Base-by-base conservation (phyloP, 1,140 invertebrate species). In the Pogonognathellus flavescens region DNA sequence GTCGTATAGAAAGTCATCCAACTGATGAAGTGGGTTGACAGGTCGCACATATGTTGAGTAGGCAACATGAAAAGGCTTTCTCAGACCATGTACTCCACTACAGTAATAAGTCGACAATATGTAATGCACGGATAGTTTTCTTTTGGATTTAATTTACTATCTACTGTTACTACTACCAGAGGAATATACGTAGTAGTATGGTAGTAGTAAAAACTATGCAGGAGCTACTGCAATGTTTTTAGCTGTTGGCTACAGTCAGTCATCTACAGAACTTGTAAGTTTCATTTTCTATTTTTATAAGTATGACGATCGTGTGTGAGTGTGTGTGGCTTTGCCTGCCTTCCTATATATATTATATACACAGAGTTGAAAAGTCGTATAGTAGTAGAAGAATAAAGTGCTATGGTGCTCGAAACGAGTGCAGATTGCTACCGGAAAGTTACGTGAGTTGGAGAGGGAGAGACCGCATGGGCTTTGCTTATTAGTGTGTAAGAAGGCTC, bases 61-160 rank as follows among this genome's bases (percentile, higher is more conserved):
- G 82, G 82, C 49, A 83, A 83, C 82, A 83, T 72, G 82, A 72
- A 83, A 83, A 83, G 57, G 57, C 82, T 83, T 83, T 83, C 60
- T 83, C 59, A 50, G 31, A 76, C 25, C 0, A 6, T 31, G 11
- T 70, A 41, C 13, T 31, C n/a, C 16, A 49, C 70, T 76, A 41
- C 31, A 41, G 41, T 76, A 76, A 76, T 76, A 76, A 76, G 70
- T 25, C 70, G 25, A 76, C 31, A 76, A 76, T 76, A 31, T 76
- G 70, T 50, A 76, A 76, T 76, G 70, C 70, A 76, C 70, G 70
- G 70, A 41, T 76, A 76, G 70, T 16, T 76, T 76, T 76, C 70
- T 50, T 49, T 76, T 49, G n/a, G 25, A 41, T 41, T 41, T 41
- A 6, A 1, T 41, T 1, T 41, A 41, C 31, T 3, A 41, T 41